Percentiles rank a stretch among this genome's conserved stretches.
These are phyloP conservation scores for Phyllotreta cruciferae DNA, from an alignment of 2,888 invertebrate species.

Conservation along the genomic window DNA sequence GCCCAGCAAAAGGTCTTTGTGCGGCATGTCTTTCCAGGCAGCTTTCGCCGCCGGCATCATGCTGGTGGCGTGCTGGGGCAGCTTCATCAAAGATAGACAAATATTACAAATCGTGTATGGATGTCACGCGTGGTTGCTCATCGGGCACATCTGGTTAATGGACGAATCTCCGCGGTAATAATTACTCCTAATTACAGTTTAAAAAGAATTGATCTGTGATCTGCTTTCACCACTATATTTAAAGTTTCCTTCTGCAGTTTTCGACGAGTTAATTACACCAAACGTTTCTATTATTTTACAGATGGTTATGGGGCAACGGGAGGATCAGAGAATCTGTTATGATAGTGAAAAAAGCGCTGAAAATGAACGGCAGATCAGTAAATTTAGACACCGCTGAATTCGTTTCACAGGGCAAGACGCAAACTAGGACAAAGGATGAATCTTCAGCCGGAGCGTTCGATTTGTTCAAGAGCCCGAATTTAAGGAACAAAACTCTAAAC, in stretches of 20 bases:
- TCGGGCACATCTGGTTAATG: slow-evolving; percentile 87
- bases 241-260: no score
- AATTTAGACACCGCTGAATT: slow-evolving; percentile 71
- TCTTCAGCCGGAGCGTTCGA: slow-evolving; percentile 70
- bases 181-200: no score
- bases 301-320: slow-evolving; percentile 89
- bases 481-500: slow-evolving; percentile 80
- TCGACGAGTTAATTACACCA: no score
- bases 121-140: slow-evolving; percentile 73
- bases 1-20: slow-evolving; percentile 77
- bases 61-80: slow-evolving; percentile 84
- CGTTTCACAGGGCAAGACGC: slow-evolving; percentile 68
- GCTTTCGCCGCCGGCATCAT: slow-evolving; percentile 83
- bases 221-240: no score
- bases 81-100: slow-evolving; percentile 74
- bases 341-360: slow-evolving; percentile 79
- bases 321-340: slow-evolving; percentile 74
- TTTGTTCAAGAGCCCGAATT: slow-evolving; percentile 81
- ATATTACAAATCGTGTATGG: slow-evolving; percentile 81
- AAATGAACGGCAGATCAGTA: slow-evolving; percentile 71
- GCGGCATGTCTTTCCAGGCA: slow-evolving; percentile 81
- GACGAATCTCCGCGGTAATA: slow-evolving; percentile 75
- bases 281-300: slow-evolving; percentile 47
- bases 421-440: slow-evolving; percentile 55
- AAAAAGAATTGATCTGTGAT: no score